Percentiles rank a stretch among this genome's conserved stretches.
Evolutionary conservation across 2,113 vertebrate genomes (phyloP).

Genomic region (Rhea americana): DNA sequence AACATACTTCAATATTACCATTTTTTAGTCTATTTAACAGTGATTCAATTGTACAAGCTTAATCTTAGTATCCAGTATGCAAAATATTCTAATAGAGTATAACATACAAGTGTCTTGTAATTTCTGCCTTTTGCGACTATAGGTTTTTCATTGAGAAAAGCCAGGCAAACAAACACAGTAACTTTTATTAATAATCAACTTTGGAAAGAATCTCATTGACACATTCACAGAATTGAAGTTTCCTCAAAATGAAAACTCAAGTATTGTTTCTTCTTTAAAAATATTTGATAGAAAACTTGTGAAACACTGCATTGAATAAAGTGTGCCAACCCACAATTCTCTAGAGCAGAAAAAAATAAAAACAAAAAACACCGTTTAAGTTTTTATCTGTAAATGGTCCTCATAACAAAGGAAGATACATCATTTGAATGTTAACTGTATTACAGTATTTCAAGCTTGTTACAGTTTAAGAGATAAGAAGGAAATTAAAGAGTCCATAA

Average conservation of each 20-base stretch:
- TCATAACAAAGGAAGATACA: not conserved
- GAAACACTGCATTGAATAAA: not conserved
- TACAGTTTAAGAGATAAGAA: not conserved
- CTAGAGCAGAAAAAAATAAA: not conserved
- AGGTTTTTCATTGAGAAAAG: not conserved
- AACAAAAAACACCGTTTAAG: not conserved
- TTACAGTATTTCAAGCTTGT: conserved; percentile 21
- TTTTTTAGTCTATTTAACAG: rapidly evolving
- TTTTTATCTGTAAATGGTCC: not conserved
- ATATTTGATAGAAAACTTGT: not conserved
- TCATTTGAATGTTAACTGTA: not conserved
- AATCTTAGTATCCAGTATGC: not conserved
- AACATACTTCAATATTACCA: not conserved
- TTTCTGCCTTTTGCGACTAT: not conserved
- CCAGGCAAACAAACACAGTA: rapidly evolving
- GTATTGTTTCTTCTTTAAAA: not conserved
- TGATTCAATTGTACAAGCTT: not conserved
- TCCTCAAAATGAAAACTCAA: not conserved
- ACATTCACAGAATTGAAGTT: not conserved
- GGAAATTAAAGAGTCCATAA: not conserved
- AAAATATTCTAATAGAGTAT: not conserved
- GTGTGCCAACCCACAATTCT: not conserved
- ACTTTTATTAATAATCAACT: not conserved
- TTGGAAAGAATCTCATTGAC: not conserved
- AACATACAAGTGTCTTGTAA: rapidly evolving